Percentiles rank a stretch among this genome's conserved stretches.
Conservation (phyloP, 2,888 invertebrate genomes). For the Pyrochroa serraticornis region DNA sequence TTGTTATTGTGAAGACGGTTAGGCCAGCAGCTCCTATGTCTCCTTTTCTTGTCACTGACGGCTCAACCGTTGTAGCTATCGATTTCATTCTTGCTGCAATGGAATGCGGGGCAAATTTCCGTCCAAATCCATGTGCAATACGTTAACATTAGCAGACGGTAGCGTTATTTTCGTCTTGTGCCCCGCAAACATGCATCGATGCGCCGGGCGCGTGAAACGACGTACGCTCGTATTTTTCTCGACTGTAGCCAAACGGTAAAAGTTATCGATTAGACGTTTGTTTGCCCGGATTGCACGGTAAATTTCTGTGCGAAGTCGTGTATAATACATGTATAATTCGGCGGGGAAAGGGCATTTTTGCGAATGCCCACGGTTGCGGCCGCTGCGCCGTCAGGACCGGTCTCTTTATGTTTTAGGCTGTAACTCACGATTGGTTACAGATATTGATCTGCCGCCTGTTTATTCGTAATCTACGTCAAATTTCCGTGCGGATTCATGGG, state of each 20-base stretch:
- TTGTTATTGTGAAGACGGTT: conserved; percentile 9
- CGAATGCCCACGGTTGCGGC: conserved; percentile 38
- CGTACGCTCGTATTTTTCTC: no score
- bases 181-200: no score
- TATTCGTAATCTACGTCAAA: conserved; percentile 54
- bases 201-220: no score
- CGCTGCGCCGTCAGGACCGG: conserved; percentile 38
- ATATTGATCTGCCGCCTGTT: conserved; percentile 54
- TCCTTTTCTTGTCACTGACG: conserved; percentile 1
- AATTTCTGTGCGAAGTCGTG: conserved; percentile 56
- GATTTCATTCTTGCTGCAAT: conserved; percentile 41
- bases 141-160: no score
- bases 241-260: conserved; percentile 32
- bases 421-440: conserved; percentile 56
- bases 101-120: conserved; percentile 41
- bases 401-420: conserved; percentile 53
- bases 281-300: conserved; percentile 50
- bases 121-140: conserved; percentile 31
- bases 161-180: no score
- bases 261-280: conserved; percentile 41
- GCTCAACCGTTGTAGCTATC: conserved; percentile 30
- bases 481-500: conserved; percentile 48
- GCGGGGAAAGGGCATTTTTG: conserved; percentile 36
- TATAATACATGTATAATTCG: conserved; percentile 50
- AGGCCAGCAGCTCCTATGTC: neutral